Conservation (phyloP, 2,797 vertebrate genomes). For the Urophycis tenuis region DNA sequence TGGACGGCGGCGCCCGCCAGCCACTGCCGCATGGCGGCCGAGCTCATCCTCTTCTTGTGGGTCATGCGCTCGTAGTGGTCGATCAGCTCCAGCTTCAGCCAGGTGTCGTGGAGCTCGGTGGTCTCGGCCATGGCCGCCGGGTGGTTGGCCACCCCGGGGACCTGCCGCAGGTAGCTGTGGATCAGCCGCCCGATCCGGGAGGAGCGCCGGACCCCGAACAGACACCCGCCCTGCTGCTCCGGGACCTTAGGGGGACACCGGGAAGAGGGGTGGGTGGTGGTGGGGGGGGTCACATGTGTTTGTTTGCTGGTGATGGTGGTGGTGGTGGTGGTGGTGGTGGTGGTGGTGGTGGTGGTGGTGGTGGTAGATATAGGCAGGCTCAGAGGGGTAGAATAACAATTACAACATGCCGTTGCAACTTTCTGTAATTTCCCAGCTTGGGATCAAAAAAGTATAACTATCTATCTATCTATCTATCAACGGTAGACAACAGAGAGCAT, state of each 20-base stretch:
- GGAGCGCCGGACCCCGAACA: conserved; percentile 53
- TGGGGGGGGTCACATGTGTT: not conserved
- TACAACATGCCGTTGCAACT: too few relatives aligned
- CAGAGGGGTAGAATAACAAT: too few relatives aligned
- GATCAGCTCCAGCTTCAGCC: conserved; percentile 57
- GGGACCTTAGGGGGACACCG: not conserved
- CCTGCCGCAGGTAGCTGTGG: conserved; percentile 41
- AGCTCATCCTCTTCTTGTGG: conserved; percentile 62
- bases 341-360: not conserved
- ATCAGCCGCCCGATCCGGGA: conserved; percentile 57
- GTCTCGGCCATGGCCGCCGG: conserved; percentile 49
- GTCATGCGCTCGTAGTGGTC: conserved; percentile 63
- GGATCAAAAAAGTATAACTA: too few relatives aligned
- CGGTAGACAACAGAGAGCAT: too few relatives aligned
- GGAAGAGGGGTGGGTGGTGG: too few relatives aligned
- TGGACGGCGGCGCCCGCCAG: conserved; percentile 57
- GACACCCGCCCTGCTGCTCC: not conserved
- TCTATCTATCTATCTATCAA: too few relatives aligned
- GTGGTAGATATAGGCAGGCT: not conserved
- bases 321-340: too few relatives aligned
- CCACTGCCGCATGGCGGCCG: conserved; percentile 61
- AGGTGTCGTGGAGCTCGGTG: conserved; percentile 51
- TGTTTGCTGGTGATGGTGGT: not conserved
- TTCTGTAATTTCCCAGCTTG: too few relatives aligned
- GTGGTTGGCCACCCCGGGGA: conserved; percentile 49